Conservation (phyloP, 2,797 vertebrate species). For the Lepilemur ruficaudatus region DNA sequence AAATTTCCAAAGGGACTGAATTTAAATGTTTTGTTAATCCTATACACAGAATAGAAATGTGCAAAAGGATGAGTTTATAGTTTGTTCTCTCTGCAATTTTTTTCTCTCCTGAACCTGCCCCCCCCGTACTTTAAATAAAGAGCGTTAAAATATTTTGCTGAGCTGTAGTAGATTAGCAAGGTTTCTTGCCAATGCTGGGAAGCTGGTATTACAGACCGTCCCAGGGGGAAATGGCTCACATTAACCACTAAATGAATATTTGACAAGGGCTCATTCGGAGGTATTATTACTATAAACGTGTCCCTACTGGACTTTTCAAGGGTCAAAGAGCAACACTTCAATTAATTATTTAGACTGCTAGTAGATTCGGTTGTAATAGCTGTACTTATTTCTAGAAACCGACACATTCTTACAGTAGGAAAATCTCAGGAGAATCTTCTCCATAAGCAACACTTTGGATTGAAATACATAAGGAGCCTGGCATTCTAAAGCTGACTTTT, state of each 20-base stretch:
- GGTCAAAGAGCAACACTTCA: constrained; percentile 94
- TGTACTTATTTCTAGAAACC: constrained; percentile 84
- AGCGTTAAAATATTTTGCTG: constrained; percentile 87
- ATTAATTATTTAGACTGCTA: constrained; percentile 98
- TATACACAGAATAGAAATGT: constrained; percentile 75
- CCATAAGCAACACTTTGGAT: constrained; percentile 60
- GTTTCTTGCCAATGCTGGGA: constrained; percentile 90
- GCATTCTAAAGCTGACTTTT: constrained; percentile 49
- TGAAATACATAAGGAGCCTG: constrained; percentile 54
- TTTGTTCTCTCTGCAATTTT: constrained; percentile 82
- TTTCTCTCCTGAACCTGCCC: neutral
- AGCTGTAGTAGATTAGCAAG: constrained; percentile 91
- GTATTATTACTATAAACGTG: constrained; percentile 94
- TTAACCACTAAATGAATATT: constrained; percentile 99
- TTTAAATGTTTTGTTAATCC: constrained; percentile 73
- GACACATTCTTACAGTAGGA: constrained; percentile 82
- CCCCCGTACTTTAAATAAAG: constrained; percentile 85
- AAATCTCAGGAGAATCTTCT: constrained; percentile 77
- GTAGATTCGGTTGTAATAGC: constrained; percentile 93
- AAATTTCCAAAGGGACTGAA: constrained; percentile 53
- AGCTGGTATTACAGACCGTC: constrained; percentile 90
- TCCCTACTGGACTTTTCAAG: constrained; percentile 92
- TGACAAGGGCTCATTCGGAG: constrained; percentile 97
- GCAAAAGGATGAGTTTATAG: constrained; percentile 85
- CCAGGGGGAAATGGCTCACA: constrained; percentile 94